phyloP scores from a whole-genome alignment of 2,113 vertebrate species.

The Mirounga angustirostris region DNA sequence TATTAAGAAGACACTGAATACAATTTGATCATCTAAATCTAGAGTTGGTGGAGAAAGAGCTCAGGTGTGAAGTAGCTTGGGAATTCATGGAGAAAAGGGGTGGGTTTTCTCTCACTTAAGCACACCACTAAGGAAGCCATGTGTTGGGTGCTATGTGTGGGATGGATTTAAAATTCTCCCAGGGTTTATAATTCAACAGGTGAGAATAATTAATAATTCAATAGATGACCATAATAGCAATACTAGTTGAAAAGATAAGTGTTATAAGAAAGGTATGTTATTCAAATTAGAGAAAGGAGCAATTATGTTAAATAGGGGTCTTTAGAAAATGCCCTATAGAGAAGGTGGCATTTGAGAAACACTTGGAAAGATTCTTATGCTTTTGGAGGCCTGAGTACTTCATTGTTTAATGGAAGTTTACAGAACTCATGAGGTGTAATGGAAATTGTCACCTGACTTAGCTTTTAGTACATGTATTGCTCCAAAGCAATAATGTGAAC shows the following conservation, averaged over 20 bases:
- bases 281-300: not conserved
- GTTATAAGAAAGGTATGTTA: not conserved
- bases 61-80: not conserved
- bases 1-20: not conserved
- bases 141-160: not conserved
- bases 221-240: not conserved
- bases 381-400: slow-evolving; percentile 22
- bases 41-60: not conserved
- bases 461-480: not conserved
- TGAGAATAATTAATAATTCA: not conserved
- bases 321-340: not conserved
- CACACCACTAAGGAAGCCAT: not conserved
- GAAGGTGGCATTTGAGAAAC: not conserved
- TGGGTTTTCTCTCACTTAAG: not conserved
- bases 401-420: not conserved
- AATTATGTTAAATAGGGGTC: not conserved
- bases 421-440: not conserved
- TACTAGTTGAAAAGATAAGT: not conserved
- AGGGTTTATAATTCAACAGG: not conserved
- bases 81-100: not conserved
- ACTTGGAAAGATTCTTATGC: not conserved
- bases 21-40: not conserved
- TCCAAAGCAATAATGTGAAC: not conserved
- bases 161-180: not conserved
- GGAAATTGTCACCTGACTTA: not conserved